Conservation (phyloP, 2,113 vertebrate species). For the Ailurus styani region DNA sequence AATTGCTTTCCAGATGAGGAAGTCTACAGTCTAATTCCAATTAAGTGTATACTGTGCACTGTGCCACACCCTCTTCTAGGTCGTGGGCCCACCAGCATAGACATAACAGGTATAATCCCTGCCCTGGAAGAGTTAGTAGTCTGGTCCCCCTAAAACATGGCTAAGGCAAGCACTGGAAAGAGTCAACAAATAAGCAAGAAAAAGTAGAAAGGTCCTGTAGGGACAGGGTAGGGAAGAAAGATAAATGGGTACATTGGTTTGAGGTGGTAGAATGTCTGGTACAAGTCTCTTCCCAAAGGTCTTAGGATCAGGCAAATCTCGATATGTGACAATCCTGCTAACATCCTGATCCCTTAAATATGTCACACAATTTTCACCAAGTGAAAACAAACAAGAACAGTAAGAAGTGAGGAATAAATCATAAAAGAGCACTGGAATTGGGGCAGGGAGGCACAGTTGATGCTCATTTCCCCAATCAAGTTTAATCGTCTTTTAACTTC, state of each 20-base stretch:
- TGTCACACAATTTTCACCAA: background rate
- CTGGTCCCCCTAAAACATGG: background rate
- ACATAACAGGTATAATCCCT: background rate
- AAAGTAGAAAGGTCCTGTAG: background rate
- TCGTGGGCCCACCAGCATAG: background rate
- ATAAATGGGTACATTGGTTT: background rate
- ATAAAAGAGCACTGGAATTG: background rate
- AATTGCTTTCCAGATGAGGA: background rate
- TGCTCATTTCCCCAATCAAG: background rate
- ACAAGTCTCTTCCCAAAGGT: background rate
- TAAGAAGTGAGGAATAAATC: background rate
- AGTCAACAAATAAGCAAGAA: background rate
- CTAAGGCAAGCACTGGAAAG: background rate
- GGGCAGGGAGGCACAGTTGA: background rate
- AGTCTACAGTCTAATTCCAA: background rate
- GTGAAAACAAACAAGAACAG: background rate
- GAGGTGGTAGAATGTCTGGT: background rate
- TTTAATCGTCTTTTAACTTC: background rate
- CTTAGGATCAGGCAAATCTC: background rate
- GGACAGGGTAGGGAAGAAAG: background rate
- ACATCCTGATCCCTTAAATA: background rate
- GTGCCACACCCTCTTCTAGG: background rate
- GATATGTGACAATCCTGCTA: background rate
- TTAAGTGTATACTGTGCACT: background rate
- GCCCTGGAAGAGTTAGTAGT: background rate